Percentiles rank a stretch among this genome's conserved stretches.
Conservation (phyloP, 2,797 vertebrate species). For the Pseudocheirus occidentalis region DNA sequence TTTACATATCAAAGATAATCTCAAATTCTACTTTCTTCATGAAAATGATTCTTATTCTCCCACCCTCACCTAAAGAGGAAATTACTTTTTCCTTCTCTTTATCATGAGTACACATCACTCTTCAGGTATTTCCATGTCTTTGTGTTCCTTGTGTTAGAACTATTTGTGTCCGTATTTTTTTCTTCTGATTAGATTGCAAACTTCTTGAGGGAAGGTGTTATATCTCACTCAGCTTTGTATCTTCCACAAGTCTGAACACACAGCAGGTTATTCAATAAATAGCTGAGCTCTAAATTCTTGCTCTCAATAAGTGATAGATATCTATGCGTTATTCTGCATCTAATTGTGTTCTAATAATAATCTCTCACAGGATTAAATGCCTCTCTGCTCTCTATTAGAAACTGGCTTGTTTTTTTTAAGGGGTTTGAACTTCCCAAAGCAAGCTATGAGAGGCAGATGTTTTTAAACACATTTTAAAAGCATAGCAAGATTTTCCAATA, state of each 20-base stretch:
- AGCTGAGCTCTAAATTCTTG: not conserved
- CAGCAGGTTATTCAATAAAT: not conserved
- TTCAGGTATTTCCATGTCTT: not conserved
- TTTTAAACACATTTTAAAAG: not conserved
- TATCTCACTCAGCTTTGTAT: not conserved
- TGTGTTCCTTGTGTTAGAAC: not conserved
- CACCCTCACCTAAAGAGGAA: not conserved
- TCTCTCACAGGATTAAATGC: not conserved
- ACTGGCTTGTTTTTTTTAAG: not conserved
- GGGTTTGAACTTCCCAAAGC: not conserved
- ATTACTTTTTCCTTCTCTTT: not conserved
- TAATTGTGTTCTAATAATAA: not conserved
- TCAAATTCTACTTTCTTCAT: not conserved
- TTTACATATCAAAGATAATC: not conserved
- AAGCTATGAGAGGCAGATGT: not conserved
- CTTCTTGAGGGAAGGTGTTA: not conserved
- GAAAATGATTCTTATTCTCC: not conserved
- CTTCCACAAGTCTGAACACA: not conserved
- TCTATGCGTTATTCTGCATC: not conserved
- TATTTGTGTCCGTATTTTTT: not conserved
- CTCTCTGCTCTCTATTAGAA: not conserved
- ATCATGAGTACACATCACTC: not conserved
- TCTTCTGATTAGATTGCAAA: not conserved
- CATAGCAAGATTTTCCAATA: not conserved
- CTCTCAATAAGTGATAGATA: not conserved